phyloP scores from a whole-genome alignment of 2,888 invertebrate species.

The Heliconius ismenius region DNA sequence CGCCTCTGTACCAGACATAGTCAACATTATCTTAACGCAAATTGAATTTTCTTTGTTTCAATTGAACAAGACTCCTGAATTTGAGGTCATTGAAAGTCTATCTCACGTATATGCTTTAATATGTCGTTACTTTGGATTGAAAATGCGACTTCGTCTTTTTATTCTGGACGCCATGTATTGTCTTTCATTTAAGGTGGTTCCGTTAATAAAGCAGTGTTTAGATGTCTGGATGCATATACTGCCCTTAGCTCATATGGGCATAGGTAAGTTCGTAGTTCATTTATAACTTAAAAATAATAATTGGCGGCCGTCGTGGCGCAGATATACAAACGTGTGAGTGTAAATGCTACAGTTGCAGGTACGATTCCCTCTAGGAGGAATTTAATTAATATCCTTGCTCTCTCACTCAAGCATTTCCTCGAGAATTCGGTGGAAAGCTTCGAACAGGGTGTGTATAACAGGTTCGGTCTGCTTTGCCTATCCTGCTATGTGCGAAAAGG shows the following conservation, averaged over 20 bases:
- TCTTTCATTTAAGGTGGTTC: constrained; percentile 66
- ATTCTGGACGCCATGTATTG: constrained; percentile 77
- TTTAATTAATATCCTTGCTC: background rate
- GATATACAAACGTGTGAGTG: background rate
- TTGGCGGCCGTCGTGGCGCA: background rate
- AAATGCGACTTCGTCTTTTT: constrained; percentile 64
- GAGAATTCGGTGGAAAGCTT: no score
- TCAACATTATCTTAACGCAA: constrained; percentile 55
- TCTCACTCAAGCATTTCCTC: no score
- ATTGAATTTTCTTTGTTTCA: constrained; percentile 69
- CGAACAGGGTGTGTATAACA: no score
- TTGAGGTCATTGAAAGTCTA: constrained; percentile 65
- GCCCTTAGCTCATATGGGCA: constrained; percentile 66
- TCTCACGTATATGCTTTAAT: constrained; percentile 72
- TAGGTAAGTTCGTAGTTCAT: constrained; percentile 56
- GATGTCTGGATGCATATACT: constrained; percentile 71
- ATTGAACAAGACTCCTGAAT: constrained; percentile 64
- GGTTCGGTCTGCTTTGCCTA: no score
- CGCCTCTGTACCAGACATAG: constrained; percentile 50
- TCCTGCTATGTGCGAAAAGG: background rate
- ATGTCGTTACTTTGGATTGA: constrained; percentile 63
- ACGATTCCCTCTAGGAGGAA: background rate
- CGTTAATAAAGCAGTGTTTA: constrained; percentile 68
- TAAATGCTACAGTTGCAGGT: background rate
- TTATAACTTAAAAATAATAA: background rate